Percentiles rank a stretch among this genome's conserved stretches.
phyloP scores from a whole-genome alignment of 2,888 invertebrate species.

The Rhingia campestris region DNA sequence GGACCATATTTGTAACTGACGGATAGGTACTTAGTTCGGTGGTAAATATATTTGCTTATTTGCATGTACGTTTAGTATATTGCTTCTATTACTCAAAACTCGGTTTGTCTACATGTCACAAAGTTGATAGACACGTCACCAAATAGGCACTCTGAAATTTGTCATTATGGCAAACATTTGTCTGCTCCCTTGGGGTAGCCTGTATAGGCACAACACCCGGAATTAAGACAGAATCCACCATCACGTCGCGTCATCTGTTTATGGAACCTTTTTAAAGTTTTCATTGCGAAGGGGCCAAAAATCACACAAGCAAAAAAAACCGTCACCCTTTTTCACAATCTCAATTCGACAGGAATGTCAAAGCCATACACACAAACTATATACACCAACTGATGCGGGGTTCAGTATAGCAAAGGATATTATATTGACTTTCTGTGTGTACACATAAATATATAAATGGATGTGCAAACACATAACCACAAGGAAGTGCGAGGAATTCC shows the following conservation, averaged over 20 bases:
- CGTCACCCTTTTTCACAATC: too few relatives aligned
- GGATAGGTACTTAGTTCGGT: slow-evolving; percentile 3
- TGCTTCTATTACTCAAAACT: slow-evolving; percentile 52
- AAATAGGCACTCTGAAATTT: slow-evolving; percentile 43
- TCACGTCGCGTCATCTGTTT: neutral
- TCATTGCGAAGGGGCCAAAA: neutral
- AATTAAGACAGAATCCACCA: slow-evolving; percentile 3
- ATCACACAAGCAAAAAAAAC: too few relatives aligned
- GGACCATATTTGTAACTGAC: slow-evolving; percentile 53
- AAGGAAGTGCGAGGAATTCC: neutral
- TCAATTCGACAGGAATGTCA: neutral
- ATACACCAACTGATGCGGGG: neutral
- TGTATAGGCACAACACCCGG: slow-evolving; percentile 14
- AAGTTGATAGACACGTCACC: slow-evolving; percentile 43
- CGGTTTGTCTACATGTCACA: slow-evolving; percentile 47
- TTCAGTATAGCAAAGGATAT: neutral
- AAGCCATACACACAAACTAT: neutral
- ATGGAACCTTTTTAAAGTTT: slow-evolving; percentile 11
- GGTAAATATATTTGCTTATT: slow-evolving; percentile 35
- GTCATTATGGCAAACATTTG: slow-evolving; percentile 51
- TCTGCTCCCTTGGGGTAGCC: slow-evolving; percentile 7
- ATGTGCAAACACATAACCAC: slow-evolving; percentile 17
- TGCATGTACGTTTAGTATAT: slow-evolving; percentile 17
- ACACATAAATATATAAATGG: slow-evolving; percentile 14
- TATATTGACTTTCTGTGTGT: slow-evolving; percentile 5